Base-by-base conservation (phyloP, 2,888 invertebrate species). In the Onthophagus sagittarius region DNA sequence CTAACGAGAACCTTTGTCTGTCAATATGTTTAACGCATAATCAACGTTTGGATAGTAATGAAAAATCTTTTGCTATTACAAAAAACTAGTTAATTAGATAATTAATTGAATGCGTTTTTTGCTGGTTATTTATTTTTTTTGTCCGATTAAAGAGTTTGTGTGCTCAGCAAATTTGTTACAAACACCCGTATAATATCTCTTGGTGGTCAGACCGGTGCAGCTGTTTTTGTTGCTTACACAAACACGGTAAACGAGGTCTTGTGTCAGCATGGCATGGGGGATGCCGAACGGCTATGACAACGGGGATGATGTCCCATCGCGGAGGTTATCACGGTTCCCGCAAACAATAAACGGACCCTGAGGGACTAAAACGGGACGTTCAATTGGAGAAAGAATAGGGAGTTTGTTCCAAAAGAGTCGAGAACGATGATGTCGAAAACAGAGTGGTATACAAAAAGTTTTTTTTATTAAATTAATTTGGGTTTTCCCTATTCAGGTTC, bases 221-320 rank as follows among this genome's bases (percentile, higher is more conserved):
- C 76, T 74, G 77, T 78, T 77, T 75, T 76, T 78, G 77, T 78
- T 78, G 75, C 75, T 75, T 76, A 73, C 75, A 73, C 71, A 72
- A 73, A 78, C 75, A 77, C 74, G 75, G 76, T 74, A 77, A 67
- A 77, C 75, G 69, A 71, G 73, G 73, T 73, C 62, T 70, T 75
- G 71, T 74, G 70, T 73, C 71, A 65, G 64, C 73, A 65, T 65
- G 63, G 39, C 6, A 53, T 53, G 39, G 11, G 23, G 23, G 23
- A 3, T 23, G 15, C 32, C 69, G 31, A 70, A 64, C 73, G 72
- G 15, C 32, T 9, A 15, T n/a, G 31, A 32, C 15, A 23, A 67
- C 67, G 4, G 39, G 39, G 39, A 53, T 53, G 39, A 31, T 67
- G 4, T 23, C n/a, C 31, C 23, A 63, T 32, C 67, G 67, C 23